A percentile compares a stretch with the other conserved stretches of the same genome.
phyloP scores from a whole-genome alignment of 1,140 invertebrate species.

The Trigoniulus corallinus region DNA sequence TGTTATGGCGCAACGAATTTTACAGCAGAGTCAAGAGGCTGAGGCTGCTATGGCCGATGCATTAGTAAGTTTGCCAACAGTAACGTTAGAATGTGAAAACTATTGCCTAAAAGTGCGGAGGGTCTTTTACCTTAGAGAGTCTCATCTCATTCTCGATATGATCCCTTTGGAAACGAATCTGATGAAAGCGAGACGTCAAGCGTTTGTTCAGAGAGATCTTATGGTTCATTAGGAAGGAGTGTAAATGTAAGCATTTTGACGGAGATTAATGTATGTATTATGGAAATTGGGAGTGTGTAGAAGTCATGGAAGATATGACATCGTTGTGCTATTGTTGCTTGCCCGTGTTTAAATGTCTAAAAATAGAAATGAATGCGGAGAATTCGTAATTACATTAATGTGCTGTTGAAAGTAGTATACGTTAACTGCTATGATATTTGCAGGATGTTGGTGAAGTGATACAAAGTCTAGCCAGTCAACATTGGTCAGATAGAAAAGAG shows the following conservation, averaged over 20 bases:
- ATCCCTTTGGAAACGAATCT: conserved; percentile 47
- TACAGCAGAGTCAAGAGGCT: conserved; percentile 75
- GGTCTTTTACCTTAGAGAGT: not conserved
- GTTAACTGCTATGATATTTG: too few species aligned
- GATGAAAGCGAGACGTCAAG: conserved; percentile 89
- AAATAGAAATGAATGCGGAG: not conserved
- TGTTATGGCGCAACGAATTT: conserved; percentile 58
- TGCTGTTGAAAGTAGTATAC: too few species aligned
- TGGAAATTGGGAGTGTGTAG: too few species aligned
- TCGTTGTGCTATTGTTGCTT: not conserved
- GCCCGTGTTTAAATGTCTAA: too few species aligned
- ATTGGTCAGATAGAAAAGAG: conserved; percentile 84
- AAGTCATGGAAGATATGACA: not conserved
- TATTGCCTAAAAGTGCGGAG: not conserved
- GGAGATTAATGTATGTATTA: too few species aligned
- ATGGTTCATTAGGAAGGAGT: conserved; percentile 59
- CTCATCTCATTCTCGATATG: not conserved
- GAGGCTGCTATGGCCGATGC: conserved; percentile 64
- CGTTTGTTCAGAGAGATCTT: conserved; percentile 78
- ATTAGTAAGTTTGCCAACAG: conserved; percentile 31
- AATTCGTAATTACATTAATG: not conserved
- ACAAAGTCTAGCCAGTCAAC: conserved; percentile 61
- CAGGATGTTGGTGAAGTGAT: conserved; percentile 81
- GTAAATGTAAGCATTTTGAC: conserved; percentile 53
- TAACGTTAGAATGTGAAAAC: not conserved